Percentiles rank a stretch among this genome's conserved stretches.
Evolutionary conservation across 2,113 vertebrate genomes (phyloP).

Genomic region (Castor canadensis): DNA sequence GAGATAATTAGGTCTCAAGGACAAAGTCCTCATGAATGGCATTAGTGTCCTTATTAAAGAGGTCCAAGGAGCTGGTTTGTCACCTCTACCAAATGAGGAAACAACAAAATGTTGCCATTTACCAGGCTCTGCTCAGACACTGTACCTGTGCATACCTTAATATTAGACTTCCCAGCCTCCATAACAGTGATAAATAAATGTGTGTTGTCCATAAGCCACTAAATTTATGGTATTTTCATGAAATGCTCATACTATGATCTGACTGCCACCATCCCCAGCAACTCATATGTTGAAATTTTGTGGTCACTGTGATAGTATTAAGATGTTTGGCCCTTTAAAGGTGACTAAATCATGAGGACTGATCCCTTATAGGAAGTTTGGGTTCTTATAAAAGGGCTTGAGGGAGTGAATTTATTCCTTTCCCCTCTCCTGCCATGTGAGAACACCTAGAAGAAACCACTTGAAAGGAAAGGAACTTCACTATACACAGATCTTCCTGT

Average conservation of each 20-base stretch:
- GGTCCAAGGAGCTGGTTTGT: neutral
- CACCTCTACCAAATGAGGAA: neutral
- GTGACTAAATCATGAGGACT: neutral
- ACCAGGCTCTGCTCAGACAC: neutral
- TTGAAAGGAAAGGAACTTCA: neutral
- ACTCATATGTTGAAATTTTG: neutral
- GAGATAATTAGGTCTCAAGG: neutral
- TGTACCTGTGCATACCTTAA: neutral
- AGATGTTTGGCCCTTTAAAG: neutral
- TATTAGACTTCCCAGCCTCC: neutral
- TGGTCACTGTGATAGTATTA: neutral
- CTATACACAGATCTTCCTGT: neutral
- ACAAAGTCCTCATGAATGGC: neutral
- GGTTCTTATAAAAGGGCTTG: neutral
- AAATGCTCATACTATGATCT: neutral
- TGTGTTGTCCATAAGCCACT: neutral
- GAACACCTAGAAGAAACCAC: neutral
- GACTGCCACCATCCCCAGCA: neutral
- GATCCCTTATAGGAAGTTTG: neutral
- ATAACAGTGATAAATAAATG: neutral
- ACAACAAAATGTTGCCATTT: neutral
- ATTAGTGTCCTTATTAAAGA: neutral
- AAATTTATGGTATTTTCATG: neutral
- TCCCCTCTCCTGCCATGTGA: neutral
- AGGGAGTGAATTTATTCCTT: neutral